Percentiles rank a stretch among this genome's conserved stretches.
Conservation (phyloP, 2,888 invertebrate species). For the Lasioglossum figueresi region DNA sequence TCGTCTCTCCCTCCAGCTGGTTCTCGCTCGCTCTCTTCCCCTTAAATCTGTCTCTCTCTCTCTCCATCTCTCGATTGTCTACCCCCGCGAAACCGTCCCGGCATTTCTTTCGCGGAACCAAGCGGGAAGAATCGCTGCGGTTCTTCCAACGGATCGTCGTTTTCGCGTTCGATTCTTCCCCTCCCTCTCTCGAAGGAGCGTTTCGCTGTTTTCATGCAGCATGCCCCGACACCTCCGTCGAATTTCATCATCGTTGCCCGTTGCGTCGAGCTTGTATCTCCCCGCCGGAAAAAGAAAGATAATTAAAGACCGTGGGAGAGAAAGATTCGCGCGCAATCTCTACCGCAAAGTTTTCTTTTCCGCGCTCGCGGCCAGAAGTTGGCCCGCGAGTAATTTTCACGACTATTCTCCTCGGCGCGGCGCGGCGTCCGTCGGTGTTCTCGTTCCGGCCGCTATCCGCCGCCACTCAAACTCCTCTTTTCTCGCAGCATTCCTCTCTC, state of each 20-base stretch:
- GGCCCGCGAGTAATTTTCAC: conserved; percentile 69
- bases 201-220: not conserved
- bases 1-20: not conserved
- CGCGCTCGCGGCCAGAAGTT: conserved; percentile 37
- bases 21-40: not conserved
- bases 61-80: not conserved
- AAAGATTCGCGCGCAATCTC: conserved; percentile 36
- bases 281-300: conserved; percentile 37
- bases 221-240: not conserved
- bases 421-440: conserved; percentile 21
- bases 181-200: not conserved
- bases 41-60: not conserved
- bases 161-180: conserved; percentile 20
- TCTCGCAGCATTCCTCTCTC: conserved; percentile 35
- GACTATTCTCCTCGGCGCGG: conserved; percentile 55
- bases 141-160: not conserved
- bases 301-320: conserved; percentile 53
- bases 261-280: not conserved
- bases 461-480: conserved; percentile 2
- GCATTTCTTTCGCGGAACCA: conserved; percentile 38
- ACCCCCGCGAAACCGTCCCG: conserved; percentile 20
- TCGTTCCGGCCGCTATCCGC: not conserved
- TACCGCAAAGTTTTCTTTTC: conserved; percentile 30
- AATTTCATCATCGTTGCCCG: not conserved
- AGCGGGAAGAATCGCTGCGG: conserved; percentile 27